Conservation (phyloP, 2,797 vertebrate genomes). For the Rhadinocentrus ornatus region DNA sequence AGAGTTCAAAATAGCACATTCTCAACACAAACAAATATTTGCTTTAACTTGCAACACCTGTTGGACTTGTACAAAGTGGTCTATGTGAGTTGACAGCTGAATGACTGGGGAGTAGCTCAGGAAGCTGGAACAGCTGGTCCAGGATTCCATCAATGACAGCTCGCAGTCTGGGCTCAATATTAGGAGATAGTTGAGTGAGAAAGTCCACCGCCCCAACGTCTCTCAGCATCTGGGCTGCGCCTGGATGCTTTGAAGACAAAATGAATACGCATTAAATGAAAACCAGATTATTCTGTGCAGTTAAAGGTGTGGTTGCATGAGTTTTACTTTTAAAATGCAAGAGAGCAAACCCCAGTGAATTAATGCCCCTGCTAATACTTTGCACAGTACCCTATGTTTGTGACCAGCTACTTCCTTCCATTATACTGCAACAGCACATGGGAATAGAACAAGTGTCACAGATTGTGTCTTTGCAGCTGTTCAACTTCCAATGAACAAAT, state of each 20-base stretch:
- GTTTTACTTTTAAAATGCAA: not conserved
- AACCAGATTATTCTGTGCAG: not conserved
- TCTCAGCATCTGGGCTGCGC: slow-evolving; percentile 89
- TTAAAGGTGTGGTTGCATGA: not conserved
- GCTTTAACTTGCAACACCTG: slow-evolving; percentile 80
- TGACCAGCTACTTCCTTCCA: too few relatives aligned
- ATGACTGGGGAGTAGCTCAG: slow-evolving; percentile 79
- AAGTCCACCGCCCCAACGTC: slow-evolving; percentile 94
- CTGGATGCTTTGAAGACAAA: slow-evolving; percentile 84
- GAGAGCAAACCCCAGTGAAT: not conserved
- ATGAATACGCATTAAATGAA: slow-evolving; percentile 17
- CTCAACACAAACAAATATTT: slow-evolving; percentile 50
- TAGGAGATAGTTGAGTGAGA: slow-evolving; percentile 90
- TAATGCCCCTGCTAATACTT: not conserved
- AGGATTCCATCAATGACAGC: slow-evolving; percentile 90
- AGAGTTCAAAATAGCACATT: slow-evolving; percentile 20
- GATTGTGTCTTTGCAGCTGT: not conserved
- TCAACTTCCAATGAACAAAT: not conserved
- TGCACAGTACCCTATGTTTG: not conserved
- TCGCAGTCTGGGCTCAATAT: slow-evolving; percentile 88
- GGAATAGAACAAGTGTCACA: not conserved
- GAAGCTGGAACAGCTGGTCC: slow-evolving; percentile 92
- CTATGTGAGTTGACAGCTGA: slow-evolving; percentile 68
- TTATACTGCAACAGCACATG: not conserved
- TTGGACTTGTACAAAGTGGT: slow-evolving; percentile 58